Conservation (phyloP, 2,888 invertebrate genomes). For the Nephrocerus scutellatus region DNA sequence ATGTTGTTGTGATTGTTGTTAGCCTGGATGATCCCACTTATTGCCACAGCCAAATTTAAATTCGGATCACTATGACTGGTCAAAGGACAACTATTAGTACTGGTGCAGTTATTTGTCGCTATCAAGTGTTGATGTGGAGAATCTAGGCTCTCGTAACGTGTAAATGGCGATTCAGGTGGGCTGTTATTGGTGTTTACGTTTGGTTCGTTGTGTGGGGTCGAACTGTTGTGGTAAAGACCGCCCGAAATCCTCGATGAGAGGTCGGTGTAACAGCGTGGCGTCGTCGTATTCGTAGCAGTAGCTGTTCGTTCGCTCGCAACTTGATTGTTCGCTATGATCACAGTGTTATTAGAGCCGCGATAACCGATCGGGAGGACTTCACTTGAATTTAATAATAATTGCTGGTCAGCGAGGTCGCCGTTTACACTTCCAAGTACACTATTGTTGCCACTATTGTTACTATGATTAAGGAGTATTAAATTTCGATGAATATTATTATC, state of each 20-base stretch:
- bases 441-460: conserved; percentile 11
- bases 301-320: conserved; percentile 3
- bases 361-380: conserved; percentile 36
- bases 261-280: neutral
- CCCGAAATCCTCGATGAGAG: neutral
- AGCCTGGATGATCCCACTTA: conserved; percentile 12
- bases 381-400: too few species aligned
- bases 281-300: conserved; percentile 4
- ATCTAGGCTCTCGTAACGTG: too few species aligned
- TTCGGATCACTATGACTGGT: conserved; percentile 31
- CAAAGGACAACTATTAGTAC: too few species aligned
- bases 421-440: conserved; percentile 22
- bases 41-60: conserved; percentile 27
- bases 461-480: too few species aligned
- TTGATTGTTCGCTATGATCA: conserved; percentile 38
- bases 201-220: too few species aligned
- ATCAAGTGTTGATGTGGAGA: conserved; percentile 14
- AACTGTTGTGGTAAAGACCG: too few species aligned
- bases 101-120: conserved; percentile 10
- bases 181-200: too few species aligned
- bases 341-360: conserved; percentile 43
- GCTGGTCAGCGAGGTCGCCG: too few species aligned
- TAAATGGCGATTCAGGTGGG: too few species aligned
- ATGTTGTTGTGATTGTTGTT: conserved; percentile 14
- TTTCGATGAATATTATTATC: conserved; percentile 1